Evolutionary conservation across 2,888 invertebrate genomes (phyloP).

Genomic region (Ditula angustiorana): DNA sequence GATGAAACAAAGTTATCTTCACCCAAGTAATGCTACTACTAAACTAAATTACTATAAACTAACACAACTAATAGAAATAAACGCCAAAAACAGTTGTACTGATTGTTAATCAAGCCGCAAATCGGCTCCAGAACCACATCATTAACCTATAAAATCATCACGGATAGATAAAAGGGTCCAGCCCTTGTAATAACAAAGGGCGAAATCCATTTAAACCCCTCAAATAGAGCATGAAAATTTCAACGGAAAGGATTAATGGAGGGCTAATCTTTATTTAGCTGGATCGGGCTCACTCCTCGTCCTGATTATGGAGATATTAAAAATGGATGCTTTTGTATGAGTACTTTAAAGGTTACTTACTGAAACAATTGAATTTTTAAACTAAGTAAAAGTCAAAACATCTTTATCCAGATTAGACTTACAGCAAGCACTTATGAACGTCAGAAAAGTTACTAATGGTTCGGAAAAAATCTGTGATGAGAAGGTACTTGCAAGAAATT

Average conservation of each 20-base stretch:
- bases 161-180: constrained; percentile 23
- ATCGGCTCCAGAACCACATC: constrained; percentile 18
- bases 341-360: constrained; percentile 9
- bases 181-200: constrained; percentile 49
- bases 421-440: no score
- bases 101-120: constrained; percentile 24
- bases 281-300: constrained; percentile 40
- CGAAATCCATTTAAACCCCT: constrained; percentile 57
- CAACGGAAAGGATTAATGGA: constrained; percentile 63
- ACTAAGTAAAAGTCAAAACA: no score
- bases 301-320: constrained; percentile 54
- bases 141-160: constrained; percentile 35
- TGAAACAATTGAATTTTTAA: constrained; percentile 21
- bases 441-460: no score
- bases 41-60: no score
- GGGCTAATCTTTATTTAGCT: constrained; percentile 61
- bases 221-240: constrained; percentile 67
- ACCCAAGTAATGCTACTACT: no score
- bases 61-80: not conserved
- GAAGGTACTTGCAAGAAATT: no score
- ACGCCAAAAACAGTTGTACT: not conserved
- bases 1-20: no score
- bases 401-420: no score
- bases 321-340: constrained; percentile 43
- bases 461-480: no score